Evolutionary conservation across 2,888 invertebrate genomes (phyloP).

Genomic region (Phorcus lineatus): DNA sequence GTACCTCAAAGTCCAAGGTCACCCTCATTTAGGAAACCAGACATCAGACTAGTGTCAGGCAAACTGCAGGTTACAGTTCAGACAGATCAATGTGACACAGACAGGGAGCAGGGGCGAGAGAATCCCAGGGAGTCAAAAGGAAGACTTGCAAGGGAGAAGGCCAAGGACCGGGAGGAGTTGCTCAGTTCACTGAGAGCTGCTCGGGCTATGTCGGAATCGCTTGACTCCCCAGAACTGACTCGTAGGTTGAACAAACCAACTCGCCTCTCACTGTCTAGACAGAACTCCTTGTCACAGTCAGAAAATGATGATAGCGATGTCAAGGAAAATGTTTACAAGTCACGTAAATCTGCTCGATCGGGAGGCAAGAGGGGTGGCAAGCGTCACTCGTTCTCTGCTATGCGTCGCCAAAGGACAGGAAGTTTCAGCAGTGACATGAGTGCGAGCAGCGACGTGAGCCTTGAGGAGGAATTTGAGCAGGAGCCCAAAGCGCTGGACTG

Average conservation of each 20-base stretch:
- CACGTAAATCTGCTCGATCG: constrained; percentile 17
- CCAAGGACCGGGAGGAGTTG: constrained; percentile 1
- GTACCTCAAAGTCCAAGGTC: background rate
- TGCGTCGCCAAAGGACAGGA: constrained; percentile 59
- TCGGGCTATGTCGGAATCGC: background rate
- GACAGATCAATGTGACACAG: constrained; percentile 34
- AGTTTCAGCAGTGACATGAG: constrained; percentile 57
- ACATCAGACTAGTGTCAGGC: constrained; percentile 45
- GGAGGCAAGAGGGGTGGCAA: constrained; percentile 37
- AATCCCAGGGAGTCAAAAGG: background rate
- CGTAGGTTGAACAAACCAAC: constrained; percentile 10
- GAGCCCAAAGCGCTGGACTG: constrained; percentile 61
- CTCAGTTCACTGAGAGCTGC: background rate
- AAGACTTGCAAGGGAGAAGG: background rate
- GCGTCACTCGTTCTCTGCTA: constrained; percentile 41
- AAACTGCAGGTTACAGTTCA: constrained; percentile 62
- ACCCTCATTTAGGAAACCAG: constrained; percentile 39
- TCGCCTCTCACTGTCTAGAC: constrained; percentile 14
- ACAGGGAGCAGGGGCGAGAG: background rate
- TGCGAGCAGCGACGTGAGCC: constrained; percentile 60
- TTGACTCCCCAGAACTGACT: background rate
- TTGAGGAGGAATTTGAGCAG: constrained; percentile 48
- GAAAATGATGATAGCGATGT: constrained; percentile 33
- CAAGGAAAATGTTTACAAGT: constrained; percentile 33
- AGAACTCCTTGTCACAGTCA: constrained; percentile 20